Base-by-base conservation (phyloP, 2,888 invertebrate genomes). In the Lapara coniferarum region DNA sequence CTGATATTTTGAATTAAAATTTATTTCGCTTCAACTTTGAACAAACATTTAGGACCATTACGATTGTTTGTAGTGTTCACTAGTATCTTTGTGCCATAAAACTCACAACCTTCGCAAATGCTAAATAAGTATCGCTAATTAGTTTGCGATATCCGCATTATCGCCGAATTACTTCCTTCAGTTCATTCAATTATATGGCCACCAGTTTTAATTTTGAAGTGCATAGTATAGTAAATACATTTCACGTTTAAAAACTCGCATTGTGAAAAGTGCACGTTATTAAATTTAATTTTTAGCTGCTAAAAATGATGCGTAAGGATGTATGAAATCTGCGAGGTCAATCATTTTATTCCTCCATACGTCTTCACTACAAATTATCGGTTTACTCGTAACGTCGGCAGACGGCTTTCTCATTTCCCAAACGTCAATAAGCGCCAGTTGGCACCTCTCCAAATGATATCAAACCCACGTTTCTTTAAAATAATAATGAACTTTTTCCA, bases 391-490 rank as follows among this genome's bases (percentile, higher is more conserved):
- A 57, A 57, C 63, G 67, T 68, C 67, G 68, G 67, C 70, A 67
- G 37, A 57, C 25, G 55, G 63, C 56, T 70, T 76, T 80, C 74
- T 78, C 72, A 73, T 77, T 78, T 77, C 70, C 74, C 77, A 77
- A 75, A 75, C 76, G 76, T 75, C 66, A 55, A 51, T 57, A 70
- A 70, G 68, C 79, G 77, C 70, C 73, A 75, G 69, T 77, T 82
- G 82, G 82, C 77, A 53, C 10, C 0, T 13, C 0, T 72, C 81
- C 82, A 75, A 57, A 75, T 71, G 69, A 16, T 73, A 74, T 75
- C 78, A 71, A 74, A 73, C 74, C 67, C 72, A 76, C 74, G 74
- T 73, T 75, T 73, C 73, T 78, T 74, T 66, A 75, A 76, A 79
- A 76, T 77, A 71, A 73, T 68, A 78, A 56, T 68, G 51, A 53